Conservation (phyloP, 2,113 vertebrate genomes). For the Heloderma charlesbogerti region DNA sequence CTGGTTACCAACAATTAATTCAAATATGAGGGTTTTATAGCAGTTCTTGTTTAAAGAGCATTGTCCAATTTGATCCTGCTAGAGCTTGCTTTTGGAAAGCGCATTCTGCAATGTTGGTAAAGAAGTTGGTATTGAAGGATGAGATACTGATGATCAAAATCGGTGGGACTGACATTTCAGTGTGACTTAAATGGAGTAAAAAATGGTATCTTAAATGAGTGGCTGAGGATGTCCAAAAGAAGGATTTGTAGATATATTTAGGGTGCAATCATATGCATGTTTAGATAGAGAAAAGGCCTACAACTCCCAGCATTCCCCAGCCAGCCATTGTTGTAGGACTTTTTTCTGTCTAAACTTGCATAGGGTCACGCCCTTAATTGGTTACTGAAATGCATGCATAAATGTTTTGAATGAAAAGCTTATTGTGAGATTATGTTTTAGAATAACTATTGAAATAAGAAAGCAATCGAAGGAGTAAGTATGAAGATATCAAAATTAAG, state of each 20-base stretch:
- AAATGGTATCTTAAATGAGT: not conserved
- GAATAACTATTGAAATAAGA: not conserved
- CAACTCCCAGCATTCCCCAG: too few relatives aligned
- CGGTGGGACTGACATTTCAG: not conserved
- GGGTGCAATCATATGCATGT: too few relatives aligned
- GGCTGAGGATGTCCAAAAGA: fast-evolving
- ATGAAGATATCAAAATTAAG: not conserved
- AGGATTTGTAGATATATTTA: not conserved
- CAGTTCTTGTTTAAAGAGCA: not conserved
- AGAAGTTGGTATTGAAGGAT: fast-evolving
- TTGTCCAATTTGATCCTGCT: fast-evolving
- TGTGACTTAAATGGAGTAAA: not conserved
- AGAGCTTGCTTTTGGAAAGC: not conserved
- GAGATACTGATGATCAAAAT: not conserved
- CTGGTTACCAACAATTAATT: not conserved
- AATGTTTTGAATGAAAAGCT: not conserved
- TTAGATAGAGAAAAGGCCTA: too few relatives aligned
- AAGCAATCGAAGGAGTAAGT: not conserved
- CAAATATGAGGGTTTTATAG: constrained; percentile 6
- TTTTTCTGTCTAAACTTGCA: too few relatives aligned
- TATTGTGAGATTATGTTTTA: not conserved
- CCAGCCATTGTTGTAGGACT: too few relatives aligned
- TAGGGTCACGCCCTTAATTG: too few relatives aligned
- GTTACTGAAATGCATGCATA: not conserved
- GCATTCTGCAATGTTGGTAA: not conserved